Percentiles rank a stretch among this genome's conserved stretches.
phyloP scores from a whole-genome alignment of 2,797 vertebrate genomes.

The Apogon talboti region DNA sequence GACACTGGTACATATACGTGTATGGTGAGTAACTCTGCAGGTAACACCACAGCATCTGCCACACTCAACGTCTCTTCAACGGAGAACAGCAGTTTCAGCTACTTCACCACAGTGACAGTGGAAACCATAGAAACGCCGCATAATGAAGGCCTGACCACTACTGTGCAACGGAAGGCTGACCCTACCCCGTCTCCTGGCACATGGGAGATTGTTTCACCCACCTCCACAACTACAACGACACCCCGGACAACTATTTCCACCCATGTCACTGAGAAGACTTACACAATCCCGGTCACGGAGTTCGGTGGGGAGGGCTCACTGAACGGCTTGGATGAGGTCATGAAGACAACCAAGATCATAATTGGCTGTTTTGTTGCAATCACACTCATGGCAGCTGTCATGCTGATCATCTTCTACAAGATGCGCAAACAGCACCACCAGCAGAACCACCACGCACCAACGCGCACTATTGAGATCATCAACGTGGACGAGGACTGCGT shows the following conservation, averaged over 20 bases:
- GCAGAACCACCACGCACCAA: slow-evolving; percentile 96
- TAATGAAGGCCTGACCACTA: slow-evolving; percentile 93
- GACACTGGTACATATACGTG: slow-evolving; percentile 98
- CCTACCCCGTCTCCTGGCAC: slow-evolving; percentile 90
- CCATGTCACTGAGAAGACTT: slow-evolving; percentile 92
- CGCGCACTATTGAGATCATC: slow-evolving; percentile 98
- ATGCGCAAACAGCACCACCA: slow-evolving; percentile 99
- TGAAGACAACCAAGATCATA: slow-evolving; percentile 99
- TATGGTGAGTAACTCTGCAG: slow-evolving; percentile 99
- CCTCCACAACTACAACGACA: slow-evolving; percentile 91
- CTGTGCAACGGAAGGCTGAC: slow-evolving; percentile 89
- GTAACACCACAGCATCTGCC: slow-evolving; percentile 98
- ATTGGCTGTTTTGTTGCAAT: slow-evolving; percentile 99
- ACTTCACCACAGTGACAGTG: slow-evolving; percentile 98
- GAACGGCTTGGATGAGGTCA: slow-evolving; percentile 96
- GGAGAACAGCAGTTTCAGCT: slow-evolving; percentile 94
- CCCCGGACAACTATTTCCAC: slow-evolving; percentile 90
- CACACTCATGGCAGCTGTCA: slow-evolving; percentile 99
- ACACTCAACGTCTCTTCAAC: slow-evolving; percentile 96
- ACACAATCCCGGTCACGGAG: slow-evolving; percentile 93
- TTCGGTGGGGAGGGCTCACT: slow-evolving; percentile 88
- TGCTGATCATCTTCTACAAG: slow-evolving; percentile 99
- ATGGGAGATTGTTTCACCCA: slow-evolving; percentile 84
- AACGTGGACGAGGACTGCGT: slow-evolving; percentile 97
- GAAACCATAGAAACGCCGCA: slow-evolving; percentile 97